Evolutionary conservation across 2,888 invertebrate species (phyloP).

Genomic region (Chaitophorus viminalis): DNA sequence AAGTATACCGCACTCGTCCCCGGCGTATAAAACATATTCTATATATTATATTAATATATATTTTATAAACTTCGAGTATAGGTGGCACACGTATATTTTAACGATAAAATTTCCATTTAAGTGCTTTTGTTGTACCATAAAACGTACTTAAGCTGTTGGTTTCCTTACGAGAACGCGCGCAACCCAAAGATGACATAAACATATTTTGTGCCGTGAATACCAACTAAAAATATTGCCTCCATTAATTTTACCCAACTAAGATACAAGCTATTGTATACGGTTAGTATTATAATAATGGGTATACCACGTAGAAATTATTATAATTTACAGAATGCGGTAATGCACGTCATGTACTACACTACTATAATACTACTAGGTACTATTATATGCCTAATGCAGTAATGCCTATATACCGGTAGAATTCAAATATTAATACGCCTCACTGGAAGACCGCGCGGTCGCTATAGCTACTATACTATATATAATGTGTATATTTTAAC

Average conservation of each 20-base stretch:
- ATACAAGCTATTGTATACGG: not conserved
- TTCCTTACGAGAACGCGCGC: not conserved
- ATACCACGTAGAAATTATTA: not conserved
- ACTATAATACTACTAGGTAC: no score
- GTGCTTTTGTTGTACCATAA: not conserved
- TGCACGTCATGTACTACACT: no score
- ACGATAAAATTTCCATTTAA: conserved; percentile 35
- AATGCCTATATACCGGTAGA: not conserved
- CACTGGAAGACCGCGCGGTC: no score
- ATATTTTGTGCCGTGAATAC: not conserved
- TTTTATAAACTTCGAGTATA: not conserved
- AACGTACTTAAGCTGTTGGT: not conserved
- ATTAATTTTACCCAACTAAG: conserved; percentile 26
- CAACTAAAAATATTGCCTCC: conserved; percentile 26
- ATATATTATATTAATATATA: no score
- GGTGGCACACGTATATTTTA: not conserved
- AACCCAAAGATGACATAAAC: not conserved
- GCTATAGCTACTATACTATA: no score
- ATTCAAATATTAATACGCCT: conserved; percentile 11
- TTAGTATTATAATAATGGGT: not conserved
- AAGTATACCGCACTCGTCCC: not conserved
- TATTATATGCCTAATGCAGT: no score
- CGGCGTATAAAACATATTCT: not conserved
- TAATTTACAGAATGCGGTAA: not conserved
- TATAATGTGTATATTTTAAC: no score